Evolutionary conservation across 2,888 invertebrate species (phyloP).

Genomic region (Norana najaformis): DNA sequence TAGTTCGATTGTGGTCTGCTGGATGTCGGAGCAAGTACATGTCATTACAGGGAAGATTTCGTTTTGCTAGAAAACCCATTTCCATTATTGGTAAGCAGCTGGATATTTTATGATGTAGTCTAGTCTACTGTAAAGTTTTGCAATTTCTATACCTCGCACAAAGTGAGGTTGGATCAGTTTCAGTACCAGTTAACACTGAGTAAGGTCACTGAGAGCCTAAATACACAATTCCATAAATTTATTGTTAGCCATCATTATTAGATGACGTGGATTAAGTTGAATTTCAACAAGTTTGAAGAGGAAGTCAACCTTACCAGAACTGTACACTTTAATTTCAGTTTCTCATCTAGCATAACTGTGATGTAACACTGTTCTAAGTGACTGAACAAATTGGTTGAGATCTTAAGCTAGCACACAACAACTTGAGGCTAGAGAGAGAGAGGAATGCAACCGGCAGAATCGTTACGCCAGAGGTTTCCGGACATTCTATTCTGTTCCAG

Average conservation of each 20-base stretch:
- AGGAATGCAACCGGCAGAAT: too few relatives aligned
- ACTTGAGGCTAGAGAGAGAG: too few relatives aligned
- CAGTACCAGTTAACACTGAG: neutral
- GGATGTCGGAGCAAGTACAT: constrained; percentile 83
- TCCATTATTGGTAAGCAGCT: constrained; percentile 75
- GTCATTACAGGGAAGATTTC: constrained; percentile 75
- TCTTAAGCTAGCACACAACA: too few relatives aligned
- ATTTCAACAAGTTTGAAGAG: neutral
- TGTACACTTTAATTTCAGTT: neutral
- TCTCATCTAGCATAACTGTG: neutral
- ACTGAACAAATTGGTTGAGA: neutral
- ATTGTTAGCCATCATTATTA: neutral
- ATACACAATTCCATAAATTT: too few relatives aligned
- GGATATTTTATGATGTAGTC: neutral
- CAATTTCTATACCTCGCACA: neutral
- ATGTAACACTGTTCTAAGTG: neutral
- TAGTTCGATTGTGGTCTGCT: constrained; percentile 79
- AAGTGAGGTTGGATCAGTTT: neutral
- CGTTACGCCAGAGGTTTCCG: too few relatives aligned
- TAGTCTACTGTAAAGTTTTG: neutral
- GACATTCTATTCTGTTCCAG: too few relatives aligned
- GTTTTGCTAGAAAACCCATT: constrained; percentile 81
- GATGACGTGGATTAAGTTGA: neutral
- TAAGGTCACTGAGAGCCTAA: neutral
- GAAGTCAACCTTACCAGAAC: neutral